Percentiles rank a stretch among this genome's conserved stretches.
Conservation (phyloP, 2,888 invertebrate species). For the Nomada fabriciana region DNA sequence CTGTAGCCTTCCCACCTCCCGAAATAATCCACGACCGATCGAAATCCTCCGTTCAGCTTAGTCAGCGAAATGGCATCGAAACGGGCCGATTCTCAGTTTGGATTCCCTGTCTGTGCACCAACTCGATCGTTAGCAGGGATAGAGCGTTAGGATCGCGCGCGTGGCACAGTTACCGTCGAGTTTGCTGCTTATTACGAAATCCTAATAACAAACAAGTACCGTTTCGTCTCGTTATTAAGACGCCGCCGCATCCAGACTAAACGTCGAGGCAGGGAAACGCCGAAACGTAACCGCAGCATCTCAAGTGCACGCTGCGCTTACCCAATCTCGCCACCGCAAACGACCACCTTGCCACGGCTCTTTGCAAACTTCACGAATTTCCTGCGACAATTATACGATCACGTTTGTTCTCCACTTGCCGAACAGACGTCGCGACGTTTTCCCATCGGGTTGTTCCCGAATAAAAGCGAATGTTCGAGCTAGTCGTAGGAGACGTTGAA, state of each 20-base stretch:
- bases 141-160: neutral
- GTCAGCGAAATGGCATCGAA: neutral
- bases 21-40: neutral
- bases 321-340: slow-evolving; percentile 75
- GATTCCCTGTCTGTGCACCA: no score
- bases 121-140: slow-evolving; percentile 17
- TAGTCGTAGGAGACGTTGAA: no score
- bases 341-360: slow-evolving; percentile 32
- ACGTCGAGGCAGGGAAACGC: slow-evolving; percentile 26
- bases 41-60: no score
- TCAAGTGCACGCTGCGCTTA: slow-evolving; percentile 78
- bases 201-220: slow-evolving; percentile 54
- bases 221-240: slow-evolving; percentile 59
- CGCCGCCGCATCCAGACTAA: slow-evolving; percentile 50
- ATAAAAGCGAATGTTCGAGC: no score
- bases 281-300: slow-evolving; percentile 67
- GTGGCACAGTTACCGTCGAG: no score
- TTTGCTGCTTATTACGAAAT: slow-evolving; percentile 47
- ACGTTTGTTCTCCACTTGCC: neutral
- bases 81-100: no score
- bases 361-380: slow-evolving; percentile 77
- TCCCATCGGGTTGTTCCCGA: no score
- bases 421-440: no score
- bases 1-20: neutral
- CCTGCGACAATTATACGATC: slow-evolving; percentile 76